A percentile compares a stretch with the other conserved stretches of the same genome.
phyloP scores from a whole-genome alignment of 2,888 invertebrate species.

The Notodonta ziczac region DNA sequence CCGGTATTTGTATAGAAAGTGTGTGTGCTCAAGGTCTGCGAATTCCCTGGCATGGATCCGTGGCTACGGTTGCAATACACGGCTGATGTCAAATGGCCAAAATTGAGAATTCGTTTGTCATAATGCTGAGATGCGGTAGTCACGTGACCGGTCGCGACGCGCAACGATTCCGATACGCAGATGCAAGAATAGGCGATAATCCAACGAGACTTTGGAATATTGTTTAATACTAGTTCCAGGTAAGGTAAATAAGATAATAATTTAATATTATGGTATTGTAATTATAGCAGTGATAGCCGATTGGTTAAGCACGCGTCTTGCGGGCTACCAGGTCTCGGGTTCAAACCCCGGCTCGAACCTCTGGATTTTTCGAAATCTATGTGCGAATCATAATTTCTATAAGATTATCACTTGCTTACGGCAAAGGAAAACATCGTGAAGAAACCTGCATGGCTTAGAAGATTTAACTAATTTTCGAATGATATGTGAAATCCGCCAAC shows the following conservation, averaged over 20 bases:
- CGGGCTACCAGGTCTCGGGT: too few species aligned
- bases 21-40: constrained; percentile 64
- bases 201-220: constrained; percentile 1
- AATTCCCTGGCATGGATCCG: constrained; percentile 78
- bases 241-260: background rate
- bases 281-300: too few species aligned
- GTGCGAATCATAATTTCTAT: too few species aligned
- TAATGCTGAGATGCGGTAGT: constrained; percentile 39
- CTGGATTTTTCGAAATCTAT: too few species aligned
- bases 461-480: too few species aligned
- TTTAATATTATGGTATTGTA: too few species aligned
- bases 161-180: constrained; percentile 1
- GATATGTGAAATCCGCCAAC: too few species aligned
- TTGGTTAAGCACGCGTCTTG: too few species aligned
- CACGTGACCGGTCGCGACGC: constrained; percentile 37
- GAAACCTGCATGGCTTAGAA: too few species aligned
- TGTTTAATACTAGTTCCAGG: background rate
- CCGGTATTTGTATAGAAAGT: constrained; percentile 67
- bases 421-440: too few species aligned
- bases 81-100: constrained; percentile 64
- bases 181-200: constrained; percentile 15
- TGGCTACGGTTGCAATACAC: constrained; percentile 60
- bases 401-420: too few species aligned
- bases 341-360: too few species aligned
- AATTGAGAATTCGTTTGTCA: constrained; percentile 69